phyloP scores from a whole-genome alignment of 1,140 invertebrate species.

The Pogonomyrmex barbatus region DNA sequence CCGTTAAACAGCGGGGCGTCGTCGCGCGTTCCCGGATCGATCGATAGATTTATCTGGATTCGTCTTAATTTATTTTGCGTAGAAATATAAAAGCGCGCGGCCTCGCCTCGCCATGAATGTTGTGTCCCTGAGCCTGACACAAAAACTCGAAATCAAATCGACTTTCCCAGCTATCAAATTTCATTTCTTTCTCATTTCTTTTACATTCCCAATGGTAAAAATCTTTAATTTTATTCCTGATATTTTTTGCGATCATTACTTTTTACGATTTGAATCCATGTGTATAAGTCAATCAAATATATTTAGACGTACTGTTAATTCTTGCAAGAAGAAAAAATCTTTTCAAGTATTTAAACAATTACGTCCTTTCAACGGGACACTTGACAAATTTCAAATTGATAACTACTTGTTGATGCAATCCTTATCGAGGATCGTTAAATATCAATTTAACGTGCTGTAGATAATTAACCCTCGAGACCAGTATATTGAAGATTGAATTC shows the following conservation, averaged over 20 bases:
- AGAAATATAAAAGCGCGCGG: slow-evolving; percentile 1
- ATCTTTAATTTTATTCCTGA: slow-evolving; percentile 2
- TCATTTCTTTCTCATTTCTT: neutral
- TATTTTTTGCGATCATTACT: slow-evolving; percentile 3
- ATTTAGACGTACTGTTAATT: too few relatives aligned
- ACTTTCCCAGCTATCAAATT: slow-evolving; percentile 28
- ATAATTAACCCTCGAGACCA: slow-evolving; percentile 59
- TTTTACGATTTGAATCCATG: neutral
- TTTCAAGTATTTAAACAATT: slow-evolving; percentile 1
- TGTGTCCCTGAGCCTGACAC: slow-evolving; percentile 3
- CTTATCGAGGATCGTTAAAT: slow-evolving; percentile 61
- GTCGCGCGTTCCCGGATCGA: slow-evolving; percentile 58
- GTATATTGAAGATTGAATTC: slow-evolving; percentile 50
- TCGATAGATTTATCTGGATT: slow-evolving; percentile 66
- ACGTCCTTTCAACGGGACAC: neutral
- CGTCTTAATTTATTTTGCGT: slow-evolving; percentile 66
- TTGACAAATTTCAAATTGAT: slow-evolving; percentile 1
- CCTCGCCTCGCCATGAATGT: neutral
- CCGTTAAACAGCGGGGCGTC: slow-evolving; percentile 67
- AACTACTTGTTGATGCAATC: slow-evolving; percentile 61
- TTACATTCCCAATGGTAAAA: neutral
- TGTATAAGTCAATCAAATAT: neutral
- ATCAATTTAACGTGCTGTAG: slow-evolving; percentile 59
- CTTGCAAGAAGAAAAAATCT: neutral
- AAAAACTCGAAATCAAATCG: slow-evolving; percentile 1